Base-by-base conservation (phyloP, 2,888 invertebrate species). In the Eumacrocentrus americanus region DNA sequence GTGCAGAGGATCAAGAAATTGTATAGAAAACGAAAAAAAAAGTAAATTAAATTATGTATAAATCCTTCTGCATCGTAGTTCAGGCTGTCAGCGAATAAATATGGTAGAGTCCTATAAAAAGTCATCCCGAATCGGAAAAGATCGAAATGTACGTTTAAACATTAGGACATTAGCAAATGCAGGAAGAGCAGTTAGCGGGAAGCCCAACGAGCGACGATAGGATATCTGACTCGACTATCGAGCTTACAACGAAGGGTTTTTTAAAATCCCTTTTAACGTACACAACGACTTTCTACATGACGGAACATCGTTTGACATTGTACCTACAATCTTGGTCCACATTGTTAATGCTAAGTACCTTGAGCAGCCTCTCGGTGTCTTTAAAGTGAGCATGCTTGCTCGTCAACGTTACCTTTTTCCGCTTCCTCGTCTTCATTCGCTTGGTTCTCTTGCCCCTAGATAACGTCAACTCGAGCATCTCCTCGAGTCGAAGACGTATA, bases 271-370 rank as follows among this genome's bases (percentile, higher is more conserved):
- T 23, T 48, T 53, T 23, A 59, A 55, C 40, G 42, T 56, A 53
- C 23, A 48, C 23, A 52, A 25, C 12, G 34, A 52, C 52, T 63
- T 59, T 65, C 69, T 77, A 80, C 80, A 80, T 80, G 67, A 80
- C 70, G 61, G 76, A 76, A 72, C 80, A 80, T 65, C 78, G 75
- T 70, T 76, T 73, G 64, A 75, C 74, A 69, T 76, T 77, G 74
- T 80, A 78, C 71, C 75, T 73, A 73, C 72, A 72, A 70, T 77
- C 74, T 79, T 80, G 80, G 79, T 80, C 80, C 78, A 78, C 78
- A 71, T 77, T 78, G 67, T 79, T 80, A 58, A 77, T 73, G 73
- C 76, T 78, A 70, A 80, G 72, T 67, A 79, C 79, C 66, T 78
- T 78, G 65, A 80, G 77, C 60, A 80, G 72, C 56, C 75, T 76